Conservation (phyloP, 2,888 invertebrate species). For the Deilephila elpenor region DNA sequence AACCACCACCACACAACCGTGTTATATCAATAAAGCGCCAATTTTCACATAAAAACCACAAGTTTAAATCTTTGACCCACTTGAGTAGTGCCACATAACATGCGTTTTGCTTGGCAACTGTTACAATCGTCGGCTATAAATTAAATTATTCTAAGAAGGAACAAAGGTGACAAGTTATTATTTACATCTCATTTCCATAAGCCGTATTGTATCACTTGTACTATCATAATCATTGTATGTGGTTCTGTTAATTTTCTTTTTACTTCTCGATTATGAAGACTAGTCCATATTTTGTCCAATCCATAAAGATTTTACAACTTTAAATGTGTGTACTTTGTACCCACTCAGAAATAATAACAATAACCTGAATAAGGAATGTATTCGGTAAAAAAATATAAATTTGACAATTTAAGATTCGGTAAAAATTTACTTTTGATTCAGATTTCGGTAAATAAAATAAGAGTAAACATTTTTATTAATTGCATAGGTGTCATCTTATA, state of each 20-base stretch:
- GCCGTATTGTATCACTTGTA: conserved; percentile 31
- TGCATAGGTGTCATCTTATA: too few species aligned
- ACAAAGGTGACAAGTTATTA: conserved; percentile 41
- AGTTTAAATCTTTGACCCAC: conserved; percentile 4
- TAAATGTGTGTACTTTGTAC: too few species aligned
- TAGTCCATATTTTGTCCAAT: too few species aligned
- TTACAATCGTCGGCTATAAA: not conserved
- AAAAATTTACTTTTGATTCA: too few species aligned
- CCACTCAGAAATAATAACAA: too few species aligned
- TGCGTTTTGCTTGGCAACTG: not conserved
- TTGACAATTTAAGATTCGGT: too few species aligned
- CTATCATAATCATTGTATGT: conserved; percentile 30
- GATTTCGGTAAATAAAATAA: too few species aligned
- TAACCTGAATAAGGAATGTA: too few species aligned
- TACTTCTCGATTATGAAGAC: not conserved
- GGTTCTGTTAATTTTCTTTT: not conserved
- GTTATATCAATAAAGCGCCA: conserved; percentile 12
- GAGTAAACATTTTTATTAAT: too few species aligned
- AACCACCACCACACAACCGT: not conserved
- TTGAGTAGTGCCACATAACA: conserved; percentile 4
- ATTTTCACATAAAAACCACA: conserved; percentile 11
- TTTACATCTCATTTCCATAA: conserved; percentile 47
- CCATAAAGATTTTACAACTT: too few species aligned
- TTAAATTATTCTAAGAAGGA: conserved; percentile 21
- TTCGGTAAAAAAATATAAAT: too few species aligned